A percentile compares a stretch with the other conserved stretches of the same genome.
Evolutionary conservation across 2,888 invertebrate genomes (phyloP).

Genomic region (Archips xylosteana): DNA sequence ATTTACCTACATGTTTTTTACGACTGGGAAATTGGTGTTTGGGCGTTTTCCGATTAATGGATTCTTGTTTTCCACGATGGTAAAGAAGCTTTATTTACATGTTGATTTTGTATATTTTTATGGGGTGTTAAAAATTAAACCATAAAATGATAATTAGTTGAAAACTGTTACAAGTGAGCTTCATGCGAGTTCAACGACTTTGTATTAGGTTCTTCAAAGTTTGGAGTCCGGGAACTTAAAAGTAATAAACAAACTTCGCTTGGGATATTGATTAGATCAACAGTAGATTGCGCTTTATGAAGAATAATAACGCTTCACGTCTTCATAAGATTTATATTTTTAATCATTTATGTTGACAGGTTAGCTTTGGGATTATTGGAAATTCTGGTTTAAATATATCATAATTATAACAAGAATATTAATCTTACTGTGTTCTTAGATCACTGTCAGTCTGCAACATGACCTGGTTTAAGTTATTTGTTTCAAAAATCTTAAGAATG

Average conservation of each 20-base stretch:
- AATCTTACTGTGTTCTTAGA: not conserved
- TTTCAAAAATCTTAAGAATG: no score
- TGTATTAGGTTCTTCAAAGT: constrained; percentile 34
- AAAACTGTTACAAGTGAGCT: not conserved
- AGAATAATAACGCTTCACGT: constrained; percentile 14
- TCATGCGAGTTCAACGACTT: constrained; percentile 30
- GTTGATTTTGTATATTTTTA: not conserved
- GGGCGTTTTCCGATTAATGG: constrained; percentile 66
- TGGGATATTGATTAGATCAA: constrained; percentile 32
- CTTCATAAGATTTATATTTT: not conserved
- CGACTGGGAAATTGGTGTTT: constrained; percentile 63
- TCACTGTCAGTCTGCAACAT: no score
- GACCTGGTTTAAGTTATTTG: no score
- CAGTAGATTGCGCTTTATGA: constrained; percentile 20
- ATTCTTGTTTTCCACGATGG: constrained; percentile 40
- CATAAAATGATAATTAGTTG: constrained; percentile 13
- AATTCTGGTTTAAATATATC: not conserved
- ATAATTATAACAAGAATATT: not conserved
- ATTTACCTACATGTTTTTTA: constrained; percentile 70
- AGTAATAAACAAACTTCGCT: constrained; percentile 36
- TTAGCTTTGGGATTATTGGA: not conserved
- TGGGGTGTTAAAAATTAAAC: not conserved
- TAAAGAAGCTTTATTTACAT: not conserved
- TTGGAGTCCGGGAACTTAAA: constrained; percentile 30
- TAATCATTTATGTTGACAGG: not conserved